phyloP scores from a whole-genome alignment of 2,113 vertebrate species.

The Jacana jacana region DNA sequence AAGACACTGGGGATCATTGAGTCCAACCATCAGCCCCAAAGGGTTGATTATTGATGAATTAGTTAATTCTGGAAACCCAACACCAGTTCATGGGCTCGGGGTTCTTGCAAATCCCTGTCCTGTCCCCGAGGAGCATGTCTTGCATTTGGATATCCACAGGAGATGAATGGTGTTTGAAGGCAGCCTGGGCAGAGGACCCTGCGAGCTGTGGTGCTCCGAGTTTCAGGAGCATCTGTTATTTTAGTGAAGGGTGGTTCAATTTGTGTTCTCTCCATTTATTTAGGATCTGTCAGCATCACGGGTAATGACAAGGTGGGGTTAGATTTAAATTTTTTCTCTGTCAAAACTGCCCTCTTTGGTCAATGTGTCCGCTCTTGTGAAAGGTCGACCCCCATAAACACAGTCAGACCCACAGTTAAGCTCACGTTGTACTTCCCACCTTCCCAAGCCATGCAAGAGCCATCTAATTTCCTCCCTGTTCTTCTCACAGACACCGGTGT shows the following conservation, averaged over 20 bases:
- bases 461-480: background rate
- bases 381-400: background rate
- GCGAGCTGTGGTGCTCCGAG: accelerated
- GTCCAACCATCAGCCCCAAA: too few relatives aligned
- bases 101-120: background rate
- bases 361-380: background rate
- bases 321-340: background rate
- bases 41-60: too few relatives aligned
- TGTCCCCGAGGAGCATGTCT: accelerated
- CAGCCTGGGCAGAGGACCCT: accelerated
- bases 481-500: background rate
- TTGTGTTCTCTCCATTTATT: background rate
- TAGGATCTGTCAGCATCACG: background rate
- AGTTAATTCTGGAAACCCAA: too few relatives aligned
- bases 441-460: background rate
- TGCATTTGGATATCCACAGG: background rate
- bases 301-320: background rate
- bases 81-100: background rate
- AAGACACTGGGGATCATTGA: too few relatives aligned
- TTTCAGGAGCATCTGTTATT: background rate
- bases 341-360: background rate
- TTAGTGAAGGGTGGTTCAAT: background rate
- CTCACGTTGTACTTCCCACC: background rate
- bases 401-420: background rate
- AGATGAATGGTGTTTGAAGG: background rate